Evolutionary conservation across 2,888 invertebrate genomes (phyloP).

Genomic region (Temnothorax ravouxi): DNA sequence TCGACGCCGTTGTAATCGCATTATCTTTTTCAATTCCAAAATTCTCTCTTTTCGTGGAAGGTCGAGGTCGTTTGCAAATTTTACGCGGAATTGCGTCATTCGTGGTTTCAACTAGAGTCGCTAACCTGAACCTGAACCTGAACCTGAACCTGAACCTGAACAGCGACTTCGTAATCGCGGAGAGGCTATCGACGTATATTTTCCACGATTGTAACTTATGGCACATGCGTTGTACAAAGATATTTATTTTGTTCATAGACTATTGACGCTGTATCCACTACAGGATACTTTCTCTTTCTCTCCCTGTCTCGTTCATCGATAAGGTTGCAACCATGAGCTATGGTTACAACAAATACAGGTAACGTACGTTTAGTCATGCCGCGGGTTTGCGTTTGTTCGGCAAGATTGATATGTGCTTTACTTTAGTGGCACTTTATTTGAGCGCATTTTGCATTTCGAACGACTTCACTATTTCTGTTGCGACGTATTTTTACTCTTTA

Average conservation of each 20-base stretch:
- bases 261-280: conserved; percentile 65
- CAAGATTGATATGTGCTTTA: not conserved
- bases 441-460: not conserved
- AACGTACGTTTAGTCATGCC: conserved; percentile 39
- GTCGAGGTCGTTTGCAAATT: not conserved
- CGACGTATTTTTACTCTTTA: not conserved
- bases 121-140: not conserved
- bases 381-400: not conserved
- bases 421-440: not conserved
- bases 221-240: conserved; percentile 11
- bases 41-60: not conserved
- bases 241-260: conserved; percentile 74
- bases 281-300: conserved; percentile 25
- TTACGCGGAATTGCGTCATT: not conserved
- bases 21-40: not conserved
- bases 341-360: conserved; percentile 83
- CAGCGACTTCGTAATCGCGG: not conserved
- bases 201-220: not conserved
- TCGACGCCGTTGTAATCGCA: not conserved
- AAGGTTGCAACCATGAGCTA: conserved; percentile 80
- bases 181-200: not conserved
- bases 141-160: not conserved
- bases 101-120: too few species aligned
- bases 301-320: conserved; percentile 69
- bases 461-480: not conserved